A percentile compares a stretch with the other conserved stretches of the same genome.
phyloP scores from a whole-genome alignment of 2,888 invertebrate genomes.

The Exocentrus adspersus region DNA sequence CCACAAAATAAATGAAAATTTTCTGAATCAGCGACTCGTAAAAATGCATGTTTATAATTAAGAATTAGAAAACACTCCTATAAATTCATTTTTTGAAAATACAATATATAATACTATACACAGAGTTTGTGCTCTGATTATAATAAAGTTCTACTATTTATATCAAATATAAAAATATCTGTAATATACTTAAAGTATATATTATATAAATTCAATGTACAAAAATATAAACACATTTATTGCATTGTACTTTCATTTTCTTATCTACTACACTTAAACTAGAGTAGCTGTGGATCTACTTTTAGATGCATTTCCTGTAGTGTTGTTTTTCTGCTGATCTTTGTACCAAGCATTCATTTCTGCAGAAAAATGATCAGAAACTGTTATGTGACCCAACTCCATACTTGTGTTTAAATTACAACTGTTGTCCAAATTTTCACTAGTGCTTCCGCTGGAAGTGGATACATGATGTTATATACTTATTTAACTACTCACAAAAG shows the following conservation, averaged over 20 bases:
- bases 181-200: slow-evolving; percentile 15
- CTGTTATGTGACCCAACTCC: slow-evolving; percentile 56
- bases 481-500: no score
- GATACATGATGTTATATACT: no score
- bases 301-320: slow-evolving; percentile 47
- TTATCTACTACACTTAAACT: slow-evolving; percentile 46
- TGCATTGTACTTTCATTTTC: slow-evolving; percentile 43
- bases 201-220: slow-evolving; percentile 38
- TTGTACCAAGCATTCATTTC: slow-evolving; percentile 70
- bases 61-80: no score
- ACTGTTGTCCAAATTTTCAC: slow-evolving; percentile 46
- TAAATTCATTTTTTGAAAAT: no score
- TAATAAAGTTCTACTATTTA: slow-evolving; percentile 2
- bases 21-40: no score
- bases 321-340: slow-evolving; percentile 57
- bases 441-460: slow-evolving; percentile 42
- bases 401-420: slow-evolving; percentile 53
- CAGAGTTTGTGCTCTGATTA: background rate
- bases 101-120: no score
- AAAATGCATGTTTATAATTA: no score
- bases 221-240: slow-evolving; percentile 39
- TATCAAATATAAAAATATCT: slow-evolving; percentile 8
- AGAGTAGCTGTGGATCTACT: slow-evolving; percentile 56
- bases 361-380: slow-evolving; percentile 66
- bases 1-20: background rate